Evolutionary conservation across 2,797 vertebrate genomes (phyloP).

Genomic region (Dendrocincla tyrannina): DNA sequence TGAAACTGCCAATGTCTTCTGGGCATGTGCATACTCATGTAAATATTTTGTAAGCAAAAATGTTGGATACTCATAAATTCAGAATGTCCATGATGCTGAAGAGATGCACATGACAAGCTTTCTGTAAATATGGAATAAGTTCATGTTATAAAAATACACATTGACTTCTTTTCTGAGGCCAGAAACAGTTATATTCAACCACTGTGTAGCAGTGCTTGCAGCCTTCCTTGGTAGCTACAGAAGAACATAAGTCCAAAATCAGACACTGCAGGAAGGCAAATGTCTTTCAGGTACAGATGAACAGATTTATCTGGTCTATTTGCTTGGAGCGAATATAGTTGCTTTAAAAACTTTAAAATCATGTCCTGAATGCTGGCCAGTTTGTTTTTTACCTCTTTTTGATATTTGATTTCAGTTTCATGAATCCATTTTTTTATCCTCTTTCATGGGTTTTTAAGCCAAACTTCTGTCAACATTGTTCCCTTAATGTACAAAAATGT

Average conservation of each 20-base stretch:
- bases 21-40: background rate
- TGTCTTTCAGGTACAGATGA: background rate
- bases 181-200: background rate
- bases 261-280: background rate
- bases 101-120: background rate
- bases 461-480: constrained; percentile 55
- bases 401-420: constrained; percentile 59
- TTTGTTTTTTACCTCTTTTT: constrained; percentile 60
- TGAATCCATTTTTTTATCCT: constrained; percentile 30
- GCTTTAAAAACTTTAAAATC: constrained; percentile 20
- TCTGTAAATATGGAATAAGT: background rate
- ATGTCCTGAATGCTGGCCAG: background rate
- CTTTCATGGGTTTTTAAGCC: constrained; percentile 37
- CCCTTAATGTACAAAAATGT: constrained; percentile 52
- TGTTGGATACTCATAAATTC: background rate
- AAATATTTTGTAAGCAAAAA: constrained; percentile 1
- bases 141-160: background rate
- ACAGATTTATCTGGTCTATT: background rate
- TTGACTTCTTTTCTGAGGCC: background rate
- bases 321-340: background rate
- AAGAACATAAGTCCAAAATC: background rate
- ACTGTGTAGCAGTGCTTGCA: background rate
- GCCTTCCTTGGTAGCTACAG: background rate
- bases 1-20: background rate
- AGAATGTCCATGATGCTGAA: background rate